Conservation (phyloP, 1,140 invertebrate genomes). For the Drosophila varians region DNA sequence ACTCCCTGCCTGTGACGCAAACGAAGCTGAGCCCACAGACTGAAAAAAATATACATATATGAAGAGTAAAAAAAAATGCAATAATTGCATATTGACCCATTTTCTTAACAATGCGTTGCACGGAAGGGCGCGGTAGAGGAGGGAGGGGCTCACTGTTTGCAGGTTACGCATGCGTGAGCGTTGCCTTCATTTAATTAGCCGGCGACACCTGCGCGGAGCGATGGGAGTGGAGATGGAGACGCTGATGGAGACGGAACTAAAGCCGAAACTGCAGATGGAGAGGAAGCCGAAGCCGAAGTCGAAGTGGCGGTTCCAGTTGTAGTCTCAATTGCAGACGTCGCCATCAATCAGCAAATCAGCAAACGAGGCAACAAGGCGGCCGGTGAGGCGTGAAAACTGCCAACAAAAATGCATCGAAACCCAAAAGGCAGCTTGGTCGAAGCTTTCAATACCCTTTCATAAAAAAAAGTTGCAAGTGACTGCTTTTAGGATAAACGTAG, state of each 20-base stretch:
- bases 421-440: background rate
- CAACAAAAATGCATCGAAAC: constrained; percentile 37
- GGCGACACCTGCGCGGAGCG: constrained; percentile 64
- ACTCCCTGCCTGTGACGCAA: constrained; percentile 47
- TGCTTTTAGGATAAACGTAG: no score
- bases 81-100: constrained; percentile 80
- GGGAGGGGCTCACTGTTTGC: constrained; percentile 23
- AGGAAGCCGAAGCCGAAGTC: no score
- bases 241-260: constrained; percentile 8
- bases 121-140: constrained; percentile 18
- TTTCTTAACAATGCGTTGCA: constrained; percentile 58
- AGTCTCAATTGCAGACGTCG: constrained; percentile 58
- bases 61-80: constrained; percentile 51
- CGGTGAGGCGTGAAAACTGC: constrained; percentile 75
- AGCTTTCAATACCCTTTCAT: background rate
- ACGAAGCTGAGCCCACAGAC: constrained; percentile 41
- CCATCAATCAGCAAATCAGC: constrained; percentile 73
- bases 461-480: background rate
- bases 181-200: constrained; percentile 80
- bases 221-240: background rate
- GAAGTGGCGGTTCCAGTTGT: constrained; percentile 6
- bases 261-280: constrained; percentile 6
- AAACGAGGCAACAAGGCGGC: constrained; percentile 62
- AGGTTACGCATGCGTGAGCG: constrained; percentile 77
- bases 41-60: constrained; percentile 28